Evolutionary conservation across 2,797 vertebrate genomes (phyloP), one percentile per base, ranked within the genome.

Genomic region (Rachycentron canadum): DNA sequence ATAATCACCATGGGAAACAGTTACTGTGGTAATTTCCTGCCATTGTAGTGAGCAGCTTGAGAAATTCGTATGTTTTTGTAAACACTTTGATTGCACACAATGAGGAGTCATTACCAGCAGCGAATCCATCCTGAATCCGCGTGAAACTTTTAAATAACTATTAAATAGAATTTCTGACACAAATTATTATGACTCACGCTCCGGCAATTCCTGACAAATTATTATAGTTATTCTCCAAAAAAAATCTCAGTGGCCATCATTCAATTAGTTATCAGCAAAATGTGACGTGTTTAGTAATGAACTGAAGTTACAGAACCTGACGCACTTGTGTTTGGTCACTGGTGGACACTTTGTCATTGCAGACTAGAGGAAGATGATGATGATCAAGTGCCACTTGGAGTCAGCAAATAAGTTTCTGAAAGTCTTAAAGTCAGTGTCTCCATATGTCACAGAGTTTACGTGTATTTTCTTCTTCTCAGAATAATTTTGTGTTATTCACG

Each of bases 161-260:
- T 61, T 72, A 16, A 32, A 49, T 41, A 49, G 63, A 67, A 50
- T 50, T 41, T 49, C 58, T 53, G 57, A 65, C 47, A 50, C 25
- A 38, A 23, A 38, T 73, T 13, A 26, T 40, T 8, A 0, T 50
- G 45, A 10, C 10, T 58, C 7, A 40, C 5, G 34, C 50, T 60
- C 34, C 34, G 40, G 26, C 45, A 40, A 60, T 5, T 25, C 12
- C 45, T 43, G 45, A 71, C 34, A 53, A 45, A n/a, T 68, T 30
- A 3, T 67, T 28, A 3, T n/a, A 41, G 30, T 56, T 72, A n/a
- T 62, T 63, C 38, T 58, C 14, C 17, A n/a, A n/a, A n/a, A 10
- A 9, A 36, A 4, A 41, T 25, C 7, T 57, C 34, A 13, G 28
- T 3, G 1, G 21, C 32, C 57, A 70, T 70, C 68, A 30, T 19